Conservation (phyloP, 2,113 vertebrate genomes). For the Phyllostomus discolor region DNA sequence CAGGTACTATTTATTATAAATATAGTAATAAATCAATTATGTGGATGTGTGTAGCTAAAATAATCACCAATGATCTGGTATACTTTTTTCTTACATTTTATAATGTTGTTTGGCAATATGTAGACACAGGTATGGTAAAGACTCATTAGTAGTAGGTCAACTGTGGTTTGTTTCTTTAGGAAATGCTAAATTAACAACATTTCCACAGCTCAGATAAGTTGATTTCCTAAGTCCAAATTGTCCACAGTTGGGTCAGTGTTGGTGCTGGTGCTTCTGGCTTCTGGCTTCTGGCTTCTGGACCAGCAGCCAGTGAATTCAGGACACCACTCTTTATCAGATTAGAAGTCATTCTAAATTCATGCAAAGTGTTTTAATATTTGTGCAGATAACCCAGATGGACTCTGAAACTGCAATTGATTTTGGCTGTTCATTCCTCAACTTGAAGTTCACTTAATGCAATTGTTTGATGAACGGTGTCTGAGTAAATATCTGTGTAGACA, state of each 20-base stretch:
- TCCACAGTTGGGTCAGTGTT: neutral
- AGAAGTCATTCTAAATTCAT: constrained; percentile 46
- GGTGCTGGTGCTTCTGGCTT: neutral
- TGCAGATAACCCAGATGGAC: constrained; percentile 51
- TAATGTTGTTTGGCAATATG: neutral
- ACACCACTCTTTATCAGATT: neutral
- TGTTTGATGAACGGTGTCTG: constrained; percentile 9
- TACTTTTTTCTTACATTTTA: neutral
- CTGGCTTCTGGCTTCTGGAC: neutral
- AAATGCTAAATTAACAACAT: neutral
- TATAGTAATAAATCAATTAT: neutral
- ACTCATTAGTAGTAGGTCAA: neutral
- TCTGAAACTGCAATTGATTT: constrained; percentile 64
- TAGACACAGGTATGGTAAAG: neutral
- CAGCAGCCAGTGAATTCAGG: neutral
- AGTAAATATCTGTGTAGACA: constrained; percentile 18
- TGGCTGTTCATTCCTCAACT: constrained; percentile 48
- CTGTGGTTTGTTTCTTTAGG: neutral
- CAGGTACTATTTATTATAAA: neutral
- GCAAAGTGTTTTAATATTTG: constrained; percentile 45
- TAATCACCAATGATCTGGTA: neutral
- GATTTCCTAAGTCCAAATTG: neutral
- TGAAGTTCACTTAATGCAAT: constrained; percentile 19
- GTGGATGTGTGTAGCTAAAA: neutral
- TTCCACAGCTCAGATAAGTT: neutral